Conservation (phyloP, 2,113 vertebrate species). For the Antigone vipio region DNA sequence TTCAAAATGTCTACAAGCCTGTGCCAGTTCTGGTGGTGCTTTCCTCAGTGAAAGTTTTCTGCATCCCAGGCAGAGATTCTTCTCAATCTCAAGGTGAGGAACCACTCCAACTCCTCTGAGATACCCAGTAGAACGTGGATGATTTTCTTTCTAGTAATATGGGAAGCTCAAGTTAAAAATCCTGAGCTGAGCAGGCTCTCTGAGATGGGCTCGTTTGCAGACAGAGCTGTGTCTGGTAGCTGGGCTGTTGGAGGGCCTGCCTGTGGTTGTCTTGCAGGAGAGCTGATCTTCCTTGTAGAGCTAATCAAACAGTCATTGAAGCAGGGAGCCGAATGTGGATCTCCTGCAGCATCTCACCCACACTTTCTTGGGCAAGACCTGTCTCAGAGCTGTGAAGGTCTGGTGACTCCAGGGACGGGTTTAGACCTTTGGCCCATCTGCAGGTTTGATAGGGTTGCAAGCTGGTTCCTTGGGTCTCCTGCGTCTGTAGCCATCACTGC, state of each 20-base stretch:
- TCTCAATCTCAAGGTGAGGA: background rate
- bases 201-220: background rate
- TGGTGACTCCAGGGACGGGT: background rate
- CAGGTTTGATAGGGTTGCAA: background rate
- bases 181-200: background rate
- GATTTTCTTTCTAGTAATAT: background rate
- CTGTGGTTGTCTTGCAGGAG: background rate
- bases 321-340: background rate
- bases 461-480: background rate
- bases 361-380: background rate
- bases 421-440: background rate
- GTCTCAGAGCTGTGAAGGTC: background rate
- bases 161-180: background rate
- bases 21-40: background rate
- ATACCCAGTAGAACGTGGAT: background rate
- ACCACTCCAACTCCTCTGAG: background rate
- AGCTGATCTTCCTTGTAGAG: background rate
- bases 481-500: fast-evolving
- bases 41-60: background rate
- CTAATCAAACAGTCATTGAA: background rate
- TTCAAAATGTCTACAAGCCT: background rate
- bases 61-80: background rate
- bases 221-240: background rate
- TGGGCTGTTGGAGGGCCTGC: background rate
- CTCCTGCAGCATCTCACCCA: background rate